Conservation (phyloP, 2,113 vertebrate species). For the Chloebia gouldiae region DNA sequence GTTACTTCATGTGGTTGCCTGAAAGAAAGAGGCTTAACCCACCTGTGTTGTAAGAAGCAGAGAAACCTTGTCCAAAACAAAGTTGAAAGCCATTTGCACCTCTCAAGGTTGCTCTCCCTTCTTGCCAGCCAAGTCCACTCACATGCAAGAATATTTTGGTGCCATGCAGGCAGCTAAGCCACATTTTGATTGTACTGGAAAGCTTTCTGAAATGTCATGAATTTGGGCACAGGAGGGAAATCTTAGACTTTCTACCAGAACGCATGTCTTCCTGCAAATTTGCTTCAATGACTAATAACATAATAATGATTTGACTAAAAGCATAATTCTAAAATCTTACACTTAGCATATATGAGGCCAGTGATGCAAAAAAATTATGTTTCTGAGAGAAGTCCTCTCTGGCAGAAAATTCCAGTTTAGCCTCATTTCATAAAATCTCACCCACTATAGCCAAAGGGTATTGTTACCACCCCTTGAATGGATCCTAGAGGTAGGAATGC, state of each 20-base stretch:
- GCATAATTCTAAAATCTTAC: background rate
- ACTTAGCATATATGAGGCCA: background rate
- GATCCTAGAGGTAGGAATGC: background rate
- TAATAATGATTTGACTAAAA: background rate
- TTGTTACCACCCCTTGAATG: fast-evolving
- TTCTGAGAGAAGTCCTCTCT: background rate
- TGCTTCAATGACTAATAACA: background rate
- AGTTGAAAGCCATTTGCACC: background rate
- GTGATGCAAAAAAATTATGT: background rate
- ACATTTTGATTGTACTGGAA: background rate
- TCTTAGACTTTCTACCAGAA: background rate
- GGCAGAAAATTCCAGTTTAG: background rate
- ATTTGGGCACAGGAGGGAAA: background rate
- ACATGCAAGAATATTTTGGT: background rate
- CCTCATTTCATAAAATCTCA: background rate
- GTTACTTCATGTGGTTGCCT: background rate
- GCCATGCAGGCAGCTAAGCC: background rate
- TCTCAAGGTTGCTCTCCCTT: background rate
- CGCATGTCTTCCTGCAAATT: background rate
- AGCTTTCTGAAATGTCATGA: constrained; percentile 13
- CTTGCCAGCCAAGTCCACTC: background rate
- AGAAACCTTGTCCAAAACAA: background rate
- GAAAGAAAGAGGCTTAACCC: background rate
- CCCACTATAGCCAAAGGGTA: fast-evolving
- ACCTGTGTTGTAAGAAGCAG: background rate